Evolutionary conservation across 2,113 vertebrate genomes (phyloP).

Genomic region (Rostratula benghalensis): DNA sequence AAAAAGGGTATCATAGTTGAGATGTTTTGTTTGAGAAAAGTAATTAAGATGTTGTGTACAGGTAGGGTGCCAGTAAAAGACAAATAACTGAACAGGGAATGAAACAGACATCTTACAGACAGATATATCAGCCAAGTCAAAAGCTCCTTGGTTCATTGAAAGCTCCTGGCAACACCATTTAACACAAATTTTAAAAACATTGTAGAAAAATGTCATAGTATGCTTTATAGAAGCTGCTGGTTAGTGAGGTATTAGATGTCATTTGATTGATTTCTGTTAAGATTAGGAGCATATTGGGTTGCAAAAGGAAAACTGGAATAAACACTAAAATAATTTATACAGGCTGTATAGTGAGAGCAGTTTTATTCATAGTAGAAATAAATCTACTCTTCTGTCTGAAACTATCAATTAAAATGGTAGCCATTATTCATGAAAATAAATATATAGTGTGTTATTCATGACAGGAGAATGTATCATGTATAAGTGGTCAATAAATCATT

Average conservation of each 20-base stretch:
- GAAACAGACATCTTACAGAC: slow-evolving; percentile 15
- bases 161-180: slow-evolving; percentile 55
- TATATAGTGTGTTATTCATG: slow-evolving; percentile 66
- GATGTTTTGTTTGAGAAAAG: background rate
- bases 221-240: slow-evolving; percentile 35
- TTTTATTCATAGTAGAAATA: slow-evolving; percentile 74
- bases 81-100: slow-evolving; percentile 15
- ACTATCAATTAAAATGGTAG: slow-evolving; percentile 75
- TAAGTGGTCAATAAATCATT: slow-evolving; percentile 76
- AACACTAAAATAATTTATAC: slow-evolving; percentile 72
- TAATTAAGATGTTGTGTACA: background rate
- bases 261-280: slow-evolving; percentile 74
- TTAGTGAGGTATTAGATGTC: slow-evolving; percentile 54
- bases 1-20: background rate
- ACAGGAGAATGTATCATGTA: slow-evolving; percentile 71
- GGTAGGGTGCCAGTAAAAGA: slow-evolving; percentile 38
- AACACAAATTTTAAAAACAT: slow-evolving; percentile 62
- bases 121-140: slow-evolving; percentile 34
- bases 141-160: slow-evolving; percentile 57
- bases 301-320: slow-evolving; percentile 56
- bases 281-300: slow-evolving; percentile 63
- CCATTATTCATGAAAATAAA: slow-evolving; percentile 76
- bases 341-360: slow-evolving; percentile 58
- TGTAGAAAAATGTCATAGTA: slow-evolving; percentile 36
- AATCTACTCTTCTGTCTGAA: slow-evolving; percentile 71